Base-by-base conservation (phyloP, 1,140 invertebrate genomes). In the Lepidurus apus region DNA sequence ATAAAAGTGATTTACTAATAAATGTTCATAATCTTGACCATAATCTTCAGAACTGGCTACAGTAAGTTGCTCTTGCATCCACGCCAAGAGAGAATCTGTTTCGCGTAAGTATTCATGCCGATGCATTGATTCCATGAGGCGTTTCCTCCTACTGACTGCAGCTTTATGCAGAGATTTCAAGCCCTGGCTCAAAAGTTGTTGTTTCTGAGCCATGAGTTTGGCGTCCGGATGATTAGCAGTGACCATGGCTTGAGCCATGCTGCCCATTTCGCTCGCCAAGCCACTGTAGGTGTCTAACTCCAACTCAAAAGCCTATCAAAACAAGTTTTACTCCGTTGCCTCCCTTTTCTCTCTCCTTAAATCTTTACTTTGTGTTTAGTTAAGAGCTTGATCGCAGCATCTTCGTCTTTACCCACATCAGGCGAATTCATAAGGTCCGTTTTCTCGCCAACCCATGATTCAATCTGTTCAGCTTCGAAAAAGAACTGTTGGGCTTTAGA, bases 21-120 rank as follows among this genome's bases (percentile, higher is more conserved):
- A 85, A 87, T 99, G 97, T 85, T 99, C 97, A 84, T 96, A 98
- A 87, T 99, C 97, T 84, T 95, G 93, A 7, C 97, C 97, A 85
- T 96, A 98, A 84, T 99, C 97, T 84, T 99, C 96, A 45, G 93
- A 95, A 4, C 91, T 91, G 8, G 96, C 96, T 0, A 91, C 91
- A 81, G 93, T 91, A 85, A 95, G 91, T 84, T 98, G 95, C 83
- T 98, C 95, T 80, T 91, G 91, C 44, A 99, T 97, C 96, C 96
- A 99, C 81, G 91, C 90, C 83, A 98, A 95, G 77, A 98, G 88
- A 83, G 77, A 77, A 24, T 80, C 79, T 1, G 82, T 81, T 85
- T 99, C 97, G 0, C 92, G 86, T 83, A 97, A 91, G 85, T 97
- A 99, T 83, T 97, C 95, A 84, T 97, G 96, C 79, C 95, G 83